Evolutionary conservation across 2,797 vertebrate genomes (phyloP).

Genomic region (Amazona ochrocephala): DNA sequence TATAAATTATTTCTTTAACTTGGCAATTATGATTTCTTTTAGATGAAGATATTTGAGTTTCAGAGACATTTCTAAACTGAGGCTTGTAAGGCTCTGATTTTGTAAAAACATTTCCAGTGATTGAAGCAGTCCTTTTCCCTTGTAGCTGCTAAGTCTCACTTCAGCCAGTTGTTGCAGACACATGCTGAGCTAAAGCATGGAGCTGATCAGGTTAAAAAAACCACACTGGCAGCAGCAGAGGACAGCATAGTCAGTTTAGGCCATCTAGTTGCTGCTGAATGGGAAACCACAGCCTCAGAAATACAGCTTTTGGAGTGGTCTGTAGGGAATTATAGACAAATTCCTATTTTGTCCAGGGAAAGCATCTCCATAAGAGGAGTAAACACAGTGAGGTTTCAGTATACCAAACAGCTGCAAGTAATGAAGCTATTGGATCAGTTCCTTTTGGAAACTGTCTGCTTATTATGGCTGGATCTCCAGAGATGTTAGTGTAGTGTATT

Average conservation of each 20-base stretch:
- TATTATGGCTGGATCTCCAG: neutral
- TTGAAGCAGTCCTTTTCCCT: neutral
- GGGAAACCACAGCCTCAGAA: neutral
- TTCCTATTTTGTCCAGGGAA: neutral
- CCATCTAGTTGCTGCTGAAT: neutral
- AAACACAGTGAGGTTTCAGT: neutral
- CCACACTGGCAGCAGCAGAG: neutral
- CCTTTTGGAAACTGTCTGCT: neutral
- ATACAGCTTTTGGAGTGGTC: neutral
- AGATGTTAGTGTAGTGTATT: neutral
- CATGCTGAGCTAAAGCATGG: neutral
- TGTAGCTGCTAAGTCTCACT: neutral
- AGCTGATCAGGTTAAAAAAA: neutral
- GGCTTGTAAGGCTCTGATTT: neutral
- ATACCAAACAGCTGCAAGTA: slow-evolving; percentile 7
- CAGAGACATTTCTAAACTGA: neutral
- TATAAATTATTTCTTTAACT: neutral
- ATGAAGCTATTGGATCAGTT: slow-evolving; percentile 6
- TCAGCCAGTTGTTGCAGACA: neutral
- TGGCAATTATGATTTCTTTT: neutral
- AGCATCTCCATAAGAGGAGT: neutral
- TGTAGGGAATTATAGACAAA: neutral
- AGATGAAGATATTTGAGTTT: neutral
- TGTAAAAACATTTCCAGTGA: neutral
- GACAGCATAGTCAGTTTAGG: neutral